phyloP scores from a whole-genome alignment of 2,113 vertebrate species.

The Sphaerodactylus townsendi region DNA sequence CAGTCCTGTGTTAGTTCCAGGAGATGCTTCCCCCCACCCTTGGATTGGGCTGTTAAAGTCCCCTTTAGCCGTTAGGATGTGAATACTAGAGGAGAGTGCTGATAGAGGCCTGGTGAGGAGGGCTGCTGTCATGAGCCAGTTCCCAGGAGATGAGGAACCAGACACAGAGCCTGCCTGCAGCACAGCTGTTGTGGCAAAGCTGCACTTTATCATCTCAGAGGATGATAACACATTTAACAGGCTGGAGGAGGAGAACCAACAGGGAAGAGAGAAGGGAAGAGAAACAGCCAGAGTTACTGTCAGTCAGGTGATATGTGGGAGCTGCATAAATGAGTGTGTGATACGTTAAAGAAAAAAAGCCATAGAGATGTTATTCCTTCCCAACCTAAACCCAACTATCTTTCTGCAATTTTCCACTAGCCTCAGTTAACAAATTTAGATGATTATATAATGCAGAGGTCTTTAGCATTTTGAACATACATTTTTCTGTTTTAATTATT shows the following conservation, averaged over 20 bases:
- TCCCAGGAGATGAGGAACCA: too few relatives aligned
- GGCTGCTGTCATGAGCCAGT: too few relatives aligned
- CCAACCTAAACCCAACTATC: neutral
- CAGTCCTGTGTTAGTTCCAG: too few relatives aligned
- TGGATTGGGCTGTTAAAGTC: too few relatives aligned
- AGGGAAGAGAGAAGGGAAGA: neutral
- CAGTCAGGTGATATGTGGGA: neutral
- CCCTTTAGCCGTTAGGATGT: neutral
- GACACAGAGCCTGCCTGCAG: too few relatives aligned
- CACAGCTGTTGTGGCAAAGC: neutral
- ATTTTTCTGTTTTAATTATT: slow-evolving; percentile 5
- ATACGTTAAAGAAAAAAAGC: neutral
- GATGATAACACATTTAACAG: neutral
- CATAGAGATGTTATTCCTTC: neutral
- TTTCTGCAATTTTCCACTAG: neutral
- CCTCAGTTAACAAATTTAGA: neutral
- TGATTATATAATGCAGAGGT: neutral
- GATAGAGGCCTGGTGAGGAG: neutral
- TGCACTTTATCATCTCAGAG: neutral
- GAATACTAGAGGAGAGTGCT: neutral
- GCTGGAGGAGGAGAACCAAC: neutral
- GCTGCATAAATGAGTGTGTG: neutral
- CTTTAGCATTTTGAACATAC: fast-evolving
- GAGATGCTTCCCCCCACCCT: too few relatives aligned
- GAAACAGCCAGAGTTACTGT: neutral